Base-by-base conservation (phyloP, 2,888 invertebrate species). In the Clostera curtula region DNA sequence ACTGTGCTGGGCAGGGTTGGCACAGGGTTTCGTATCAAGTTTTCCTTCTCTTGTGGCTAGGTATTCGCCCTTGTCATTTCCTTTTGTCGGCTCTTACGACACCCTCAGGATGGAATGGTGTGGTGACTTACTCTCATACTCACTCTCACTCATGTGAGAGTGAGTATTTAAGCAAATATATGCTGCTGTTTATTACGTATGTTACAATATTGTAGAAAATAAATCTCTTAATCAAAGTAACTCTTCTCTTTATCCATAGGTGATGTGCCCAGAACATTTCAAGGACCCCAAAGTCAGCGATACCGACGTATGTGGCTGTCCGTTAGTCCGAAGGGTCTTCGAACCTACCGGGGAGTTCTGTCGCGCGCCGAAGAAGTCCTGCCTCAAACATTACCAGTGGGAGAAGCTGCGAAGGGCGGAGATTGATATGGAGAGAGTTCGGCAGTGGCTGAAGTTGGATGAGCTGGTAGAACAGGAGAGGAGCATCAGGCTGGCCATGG, bases 201-300 rank as follows among this genome's bases (percentile, higher is more conserved):
- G n/a, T n/a, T n/a, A n/a, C n/a, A n/a, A n/a, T n/a, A n/a, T n/a
- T n/a, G n/a, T n/a, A n/a, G n/a, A n/a, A n/a, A n/a, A n/a, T n/a
- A n/a, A n/a, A n/a, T n/a, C n/a, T 20, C 15, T 10, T 8, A 18
- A 19, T 6, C 14, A 25, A 11, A 12, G 11, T 15, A n/a, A 12
- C 9, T 19, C 8, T 17, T n/a, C 5, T 29, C 28, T 27, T 19
- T 21, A 34, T 18, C 24, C 6, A 22, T 4, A 84, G 85, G 85
- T 98, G 0, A 87, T 99, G 43, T 99, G 99, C 60, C 98, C 99
- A 0, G 99, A 99, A 59, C 98, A 99, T 70, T 95, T 93, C 54
- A 98, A 97, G 68, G 96, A 96, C 53, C 91, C 95, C 0, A 95
- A 96, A 77, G 90, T 95, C n/a, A 87, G 85, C 20, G 94, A 94